phyloP scores from a whole-genome alignment of 2,888 invertebrate genomes.

The Hyppa rectilinea region DNA sequence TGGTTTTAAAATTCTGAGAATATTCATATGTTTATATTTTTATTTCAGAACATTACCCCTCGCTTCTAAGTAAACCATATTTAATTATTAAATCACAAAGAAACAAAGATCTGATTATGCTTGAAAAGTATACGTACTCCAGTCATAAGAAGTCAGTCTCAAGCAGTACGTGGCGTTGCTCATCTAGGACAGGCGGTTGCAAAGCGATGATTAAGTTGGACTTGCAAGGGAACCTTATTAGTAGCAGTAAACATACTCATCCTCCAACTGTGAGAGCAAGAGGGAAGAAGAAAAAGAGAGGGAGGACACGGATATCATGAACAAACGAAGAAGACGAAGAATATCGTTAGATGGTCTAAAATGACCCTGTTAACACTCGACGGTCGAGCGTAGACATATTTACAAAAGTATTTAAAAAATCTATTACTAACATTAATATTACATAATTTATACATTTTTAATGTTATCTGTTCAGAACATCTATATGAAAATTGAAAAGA shows the following conservation, averaged over 20 bases:
- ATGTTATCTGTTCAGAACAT: no score
- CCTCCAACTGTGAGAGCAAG: neutral
- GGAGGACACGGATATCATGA: neutral
- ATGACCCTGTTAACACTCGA: neutral
- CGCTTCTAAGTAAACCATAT: conserved; percentile 16
- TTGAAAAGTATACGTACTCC: conserved; percentile 17
- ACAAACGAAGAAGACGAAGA: no score
- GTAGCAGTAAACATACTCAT: conserved; percentile 7
- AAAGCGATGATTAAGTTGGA: conserved; percentile 12
- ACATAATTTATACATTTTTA: no score
- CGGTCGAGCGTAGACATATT: no score
- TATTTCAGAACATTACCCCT: conserved; percentile 5
- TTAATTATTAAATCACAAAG: conserved; percentile 33
- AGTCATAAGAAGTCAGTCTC: neutral
- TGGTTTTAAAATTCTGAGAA: neutral
- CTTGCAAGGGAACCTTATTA: conserved; percentile 1
- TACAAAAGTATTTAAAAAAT: no score
- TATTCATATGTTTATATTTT: no score
- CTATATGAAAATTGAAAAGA: neutral
- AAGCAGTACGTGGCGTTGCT: conserved; percentile 18
- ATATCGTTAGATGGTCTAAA: neutral
- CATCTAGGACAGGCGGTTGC: neutral
- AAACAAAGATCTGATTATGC: conserved; percentile 22
- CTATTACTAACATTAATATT: no score
- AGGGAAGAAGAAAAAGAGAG: neutral